Percentiles rank a stretch among this genome's conserved stretches.
Evolutionary conservation across 2,113 vertebrate species (phyloP).

Genomic region (Australoheros scitulus): DNA sequence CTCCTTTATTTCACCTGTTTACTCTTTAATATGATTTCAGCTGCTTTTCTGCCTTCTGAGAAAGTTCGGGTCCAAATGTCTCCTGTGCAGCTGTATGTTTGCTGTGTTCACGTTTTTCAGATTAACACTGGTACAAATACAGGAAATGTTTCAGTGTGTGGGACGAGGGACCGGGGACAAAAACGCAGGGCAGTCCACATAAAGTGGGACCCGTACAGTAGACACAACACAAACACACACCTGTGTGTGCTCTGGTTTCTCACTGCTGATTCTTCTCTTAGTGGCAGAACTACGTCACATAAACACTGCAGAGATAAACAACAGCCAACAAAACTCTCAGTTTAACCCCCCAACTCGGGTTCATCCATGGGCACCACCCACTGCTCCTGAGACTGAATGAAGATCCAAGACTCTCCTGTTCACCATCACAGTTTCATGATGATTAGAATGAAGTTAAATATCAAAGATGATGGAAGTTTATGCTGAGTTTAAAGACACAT

Average conservation of each 20-base stretch:
- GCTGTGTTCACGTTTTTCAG: not conserved
- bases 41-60: no score
- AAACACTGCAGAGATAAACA: not conserved
- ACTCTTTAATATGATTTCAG: not conserved
- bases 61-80: no score
- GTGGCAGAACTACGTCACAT: not conserved
- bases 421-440: not conserved
- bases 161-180: not conserved
- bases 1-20: no score
- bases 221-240: not conserved
- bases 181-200: not conserved
- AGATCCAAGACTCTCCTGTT: not conserved
- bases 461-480: no score
- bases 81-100: fast-evolving
- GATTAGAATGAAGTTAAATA: no score
- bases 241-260: fast-evolving
- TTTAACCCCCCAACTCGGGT: fast-evolving
- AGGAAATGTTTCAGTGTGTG: fast-evolving
- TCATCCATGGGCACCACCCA: not conserved
- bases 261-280: not conserved
- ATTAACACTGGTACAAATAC: fast-evolving
- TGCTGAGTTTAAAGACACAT: fast-evolving
- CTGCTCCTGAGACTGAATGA: not conserved
- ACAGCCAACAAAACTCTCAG: not conserved
- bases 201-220: not conserved